A percentile compares a stretch with the other conserved stretches of the same genome.
phyloP scores from a whole-genome alignment of 2,113 vertebrate species.

The Herpailurus yagouaroundi region DNA sequence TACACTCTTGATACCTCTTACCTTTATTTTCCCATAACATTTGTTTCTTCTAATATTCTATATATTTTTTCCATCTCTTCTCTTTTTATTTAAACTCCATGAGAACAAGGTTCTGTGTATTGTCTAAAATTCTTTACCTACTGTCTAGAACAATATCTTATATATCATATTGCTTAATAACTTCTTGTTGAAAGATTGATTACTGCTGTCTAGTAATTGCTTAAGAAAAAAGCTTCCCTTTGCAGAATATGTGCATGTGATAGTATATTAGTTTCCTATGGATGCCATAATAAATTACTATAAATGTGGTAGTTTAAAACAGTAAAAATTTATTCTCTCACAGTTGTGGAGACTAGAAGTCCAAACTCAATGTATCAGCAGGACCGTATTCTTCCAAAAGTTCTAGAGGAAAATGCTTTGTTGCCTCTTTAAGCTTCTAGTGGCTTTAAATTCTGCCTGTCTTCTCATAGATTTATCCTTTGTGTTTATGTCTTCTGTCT shows the following conservation, averaged over 20 bases:
- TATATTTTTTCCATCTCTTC: neutral
- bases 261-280: neutral
- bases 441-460: neutral
- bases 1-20: neutral
- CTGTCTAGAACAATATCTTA: neutral
- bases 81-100: neutral
- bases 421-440: neutral
- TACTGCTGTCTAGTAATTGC: neutral
- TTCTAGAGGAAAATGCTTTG: neutral
- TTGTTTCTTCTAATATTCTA: neutral
- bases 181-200: neutral
- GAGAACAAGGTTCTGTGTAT: neutral
- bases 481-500: neutral
- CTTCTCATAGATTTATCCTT: neutral
- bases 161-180: neutral
- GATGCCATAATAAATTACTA: neutral
- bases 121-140: neutral
- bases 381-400: rapidly evolving
- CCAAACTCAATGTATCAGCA: neutral
- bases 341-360: neutral
- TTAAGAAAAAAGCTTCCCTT: neutral
- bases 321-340: neutral
- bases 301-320: neutral
- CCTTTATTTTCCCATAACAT: neutral
- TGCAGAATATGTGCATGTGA: neutral